Evolutionary conservation across 2,888 invertebrate species (phyloP).

Genomic region (Dyspetes luteomarginatus): DNA sequence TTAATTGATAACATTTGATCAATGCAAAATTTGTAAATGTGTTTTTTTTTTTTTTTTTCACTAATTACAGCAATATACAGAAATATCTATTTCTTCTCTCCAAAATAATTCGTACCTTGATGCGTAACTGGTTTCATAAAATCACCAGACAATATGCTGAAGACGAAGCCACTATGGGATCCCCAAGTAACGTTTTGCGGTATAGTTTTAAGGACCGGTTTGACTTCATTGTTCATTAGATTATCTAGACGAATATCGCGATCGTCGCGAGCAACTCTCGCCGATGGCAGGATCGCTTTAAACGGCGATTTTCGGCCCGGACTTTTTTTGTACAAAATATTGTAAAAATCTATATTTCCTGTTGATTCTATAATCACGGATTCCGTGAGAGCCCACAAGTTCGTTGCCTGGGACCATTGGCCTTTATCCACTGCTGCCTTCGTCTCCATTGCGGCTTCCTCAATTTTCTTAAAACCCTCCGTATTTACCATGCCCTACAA

Average conservation of each 20-base stretch:
- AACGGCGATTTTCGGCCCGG: background rate
- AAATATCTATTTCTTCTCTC: background rate
- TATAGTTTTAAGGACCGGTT: constrained; percentile 84
- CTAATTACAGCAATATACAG: constrained; percentile 20
- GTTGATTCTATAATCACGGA: constrained; percentile 86
- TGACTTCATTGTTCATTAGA: constrained; percentile 91
- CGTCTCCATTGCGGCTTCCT: constrained; percentile 85
- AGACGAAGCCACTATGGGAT: constrained; percentile 86
- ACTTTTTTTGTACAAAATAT: constrained; percentile 86
- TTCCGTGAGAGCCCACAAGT: constrained; percentile 88
- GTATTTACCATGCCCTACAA: constrained; percentile 88
- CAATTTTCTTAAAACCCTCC: constrained; percentile 86
- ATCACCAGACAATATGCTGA: constrained; percentile 86
- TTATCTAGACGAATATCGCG: constrained; percentile 79
- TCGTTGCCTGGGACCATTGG: constrained; percentile 86
- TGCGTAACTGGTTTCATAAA: constrained; percentile 93
- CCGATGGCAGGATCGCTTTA: constrained; percentile 21
- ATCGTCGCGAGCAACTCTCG: constrained; percentile 73
- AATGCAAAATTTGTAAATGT: too few relatives aligned
- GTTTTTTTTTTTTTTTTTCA: too few relatives aligned
- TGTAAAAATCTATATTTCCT: constrained; percentile 91
- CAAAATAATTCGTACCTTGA: constrained; percentile 84
- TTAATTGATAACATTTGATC: too few relatives aligned
- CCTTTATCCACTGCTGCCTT: constrained; percentile 86
- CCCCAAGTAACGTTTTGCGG: constrained; percentile 86